phyloP scores from a whole-genome alignment of 64 coral and sea anemone species.

The Pocillopora damicornis region DNA sequence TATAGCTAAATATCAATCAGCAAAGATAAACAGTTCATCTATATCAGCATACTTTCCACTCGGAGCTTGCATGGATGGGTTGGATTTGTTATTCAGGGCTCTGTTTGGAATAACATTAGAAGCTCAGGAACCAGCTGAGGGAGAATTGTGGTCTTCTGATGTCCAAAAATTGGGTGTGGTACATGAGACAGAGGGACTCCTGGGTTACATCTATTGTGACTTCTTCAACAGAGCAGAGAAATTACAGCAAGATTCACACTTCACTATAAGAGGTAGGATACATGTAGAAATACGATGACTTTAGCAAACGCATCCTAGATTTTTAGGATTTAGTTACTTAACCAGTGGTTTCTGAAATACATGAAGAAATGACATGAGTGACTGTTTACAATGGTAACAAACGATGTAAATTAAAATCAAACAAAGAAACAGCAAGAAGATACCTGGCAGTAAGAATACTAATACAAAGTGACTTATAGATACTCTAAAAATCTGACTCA shows the following conservation, averaged over 20 bases:
- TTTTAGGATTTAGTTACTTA: too few species aligned
- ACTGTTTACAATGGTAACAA: too few species aligned
- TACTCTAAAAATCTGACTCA: too few species aligned
- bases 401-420: too few species aligned
- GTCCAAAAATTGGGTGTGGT: slow-evolving; percentile 89
- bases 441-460: too few species aligned
- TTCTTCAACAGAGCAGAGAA: slow-evolving; percentile 83
- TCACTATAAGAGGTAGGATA: slow-evolving; percentile 88
- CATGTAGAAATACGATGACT: not conserved
- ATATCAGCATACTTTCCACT: slow-evolving; percentile 89
- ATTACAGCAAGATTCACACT: slow-evolving; percentile 93
- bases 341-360: too few species aligned
- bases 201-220: slow-evolving; percentile 98
- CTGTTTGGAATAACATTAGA: slow-evolving; percentile 82
- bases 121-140: slow-evolving; percentile 66
- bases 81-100: slow-evolving; percentile 73
- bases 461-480: too few species aligned
- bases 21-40: slow-evolving; percentile 60
- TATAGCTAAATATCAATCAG: slow-evolving; percentile 69
- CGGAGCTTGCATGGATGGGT: slow-evolving; percentile 93
- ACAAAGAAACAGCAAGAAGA: too few species aligned
- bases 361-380: too few species aligned
- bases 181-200: slow-evolving; percentile 82
- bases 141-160: slow-evolving; percentile 85
- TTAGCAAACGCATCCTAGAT: too few species aligned